Conservation (phyloP, 2,888 invertebrate species). For the Diarsia brunnea region DNA sequence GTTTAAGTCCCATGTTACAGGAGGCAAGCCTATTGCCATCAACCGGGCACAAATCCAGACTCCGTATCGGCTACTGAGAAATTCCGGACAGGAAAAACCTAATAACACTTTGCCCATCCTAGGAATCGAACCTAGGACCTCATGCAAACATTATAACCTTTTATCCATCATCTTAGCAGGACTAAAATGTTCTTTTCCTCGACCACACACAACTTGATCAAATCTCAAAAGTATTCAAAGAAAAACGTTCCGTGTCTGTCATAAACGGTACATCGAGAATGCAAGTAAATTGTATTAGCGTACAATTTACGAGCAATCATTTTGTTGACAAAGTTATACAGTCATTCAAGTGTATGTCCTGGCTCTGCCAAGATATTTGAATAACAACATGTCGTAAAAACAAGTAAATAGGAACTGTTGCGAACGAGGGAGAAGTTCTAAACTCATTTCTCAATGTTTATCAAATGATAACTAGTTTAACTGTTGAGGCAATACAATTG, state of each 20-base stretch:
- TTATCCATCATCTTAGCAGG: not conserved
- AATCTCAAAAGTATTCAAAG: not conserved
- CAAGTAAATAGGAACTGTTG: slow-evolving; percentile 55
- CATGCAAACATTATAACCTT: too few species aligned
- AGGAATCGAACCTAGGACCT: too few species aligned
- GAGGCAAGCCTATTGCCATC: too few species aligned
- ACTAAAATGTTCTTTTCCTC: not conserved
- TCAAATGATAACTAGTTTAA: slow-evolving; percentile 49
- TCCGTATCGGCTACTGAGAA: too few species aligned
- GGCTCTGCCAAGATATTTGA: slow-evolving; percentile 64
- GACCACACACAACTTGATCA: not conserved
- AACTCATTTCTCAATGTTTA: slow-evolving; percentile 55
- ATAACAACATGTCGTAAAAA: slow-evolving; percentile 66
- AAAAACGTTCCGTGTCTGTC: not conserved
- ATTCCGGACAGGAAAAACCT: too few species aligned
- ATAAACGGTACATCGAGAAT: slow-evolving; percentile 49
- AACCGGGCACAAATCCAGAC: too few species aligned
- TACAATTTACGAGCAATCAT: slow-evolving; percentile 67
- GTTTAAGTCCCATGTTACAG: too few species aligned
- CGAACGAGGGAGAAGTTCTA: slow-evolving; percentile 45
- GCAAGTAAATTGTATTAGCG: slow-evolving; percentile 64
- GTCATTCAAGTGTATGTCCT: slow-evolving; percentile 53
- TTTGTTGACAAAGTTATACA: slow-evolving; percentile 61
- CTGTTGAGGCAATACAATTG: slow-evolving; percentile 19
- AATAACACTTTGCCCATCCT: too few species aligned